phyloP scores from a whole-genome alignment of 2,797 vertebrate genomes.

The Galago senegalensis region DNA sequence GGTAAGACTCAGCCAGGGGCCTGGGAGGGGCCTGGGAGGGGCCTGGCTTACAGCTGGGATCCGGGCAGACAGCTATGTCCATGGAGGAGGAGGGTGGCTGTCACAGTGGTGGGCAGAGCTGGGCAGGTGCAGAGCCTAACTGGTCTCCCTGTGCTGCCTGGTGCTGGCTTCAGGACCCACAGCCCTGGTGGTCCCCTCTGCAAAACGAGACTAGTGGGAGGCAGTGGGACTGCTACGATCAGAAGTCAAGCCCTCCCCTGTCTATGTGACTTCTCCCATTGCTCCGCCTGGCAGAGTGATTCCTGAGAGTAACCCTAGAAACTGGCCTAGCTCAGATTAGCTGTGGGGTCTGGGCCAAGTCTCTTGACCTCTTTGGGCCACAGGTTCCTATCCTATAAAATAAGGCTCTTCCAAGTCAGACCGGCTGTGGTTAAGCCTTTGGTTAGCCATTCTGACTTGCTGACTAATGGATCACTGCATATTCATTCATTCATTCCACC shows the following conservation, averaged over 20 bases:
- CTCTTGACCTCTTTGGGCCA: background rate
- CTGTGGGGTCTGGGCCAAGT: background rate
- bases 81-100: rapidly evolving
- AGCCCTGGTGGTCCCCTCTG: background rate
- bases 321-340: background rate
- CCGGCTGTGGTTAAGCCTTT: background rate
- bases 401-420: background rate
- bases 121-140: rapidly evolving
- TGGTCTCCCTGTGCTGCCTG: rapidly evolving
- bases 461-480: rapidly evolving
- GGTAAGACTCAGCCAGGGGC: slow-evolving; percentile 2
- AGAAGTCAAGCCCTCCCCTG: rapidly evolving
- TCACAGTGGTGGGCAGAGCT: no score
- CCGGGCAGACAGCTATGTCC: rapidly evolving
- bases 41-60: rapidly evolving
- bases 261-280: no score
- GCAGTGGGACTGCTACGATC: rapidly evolving
- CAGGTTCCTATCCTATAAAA: background rate
- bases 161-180: background rate
- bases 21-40: background rate
- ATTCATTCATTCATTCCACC: no score
- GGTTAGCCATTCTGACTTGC: rapidly evolving
- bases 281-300: background rate
- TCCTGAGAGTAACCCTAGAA: background rate
- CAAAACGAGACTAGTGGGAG: rapidly evolving